Evolutionary conservation across 2,888 invertebrate species (phyloP), one percentile per base, ranked within the genome.

Genomic region (Folsomia candida): DNA sequence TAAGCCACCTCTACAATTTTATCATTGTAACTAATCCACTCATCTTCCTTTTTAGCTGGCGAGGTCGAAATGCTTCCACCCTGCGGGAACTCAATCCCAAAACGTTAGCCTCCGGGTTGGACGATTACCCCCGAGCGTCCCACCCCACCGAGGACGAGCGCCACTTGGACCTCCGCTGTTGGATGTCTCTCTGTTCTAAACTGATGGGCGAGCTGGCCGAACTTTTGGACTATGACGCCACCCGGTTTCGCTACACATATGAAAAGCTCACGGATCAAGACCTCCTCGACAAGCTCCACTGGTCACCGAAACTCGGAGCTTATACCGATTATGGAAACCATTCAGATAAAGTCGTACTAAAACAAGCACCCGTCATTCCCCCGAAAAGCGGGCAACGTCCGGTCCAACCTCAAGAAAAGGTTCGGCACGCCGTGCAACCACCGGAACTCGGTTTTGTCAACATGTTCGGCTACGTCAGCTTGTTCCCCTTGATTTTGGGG

Each of bases 41-140:
- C n/a, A 62, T 3, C 2, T 80, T 81, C 2, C 78, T 83, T 1
- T 86, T 84, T 78, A 87, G 95, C 57, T 99, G 99, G 99, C 87
- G 93, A 47, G 98, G 98, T 0, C 87, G 99, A 2, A 92, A 95
- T 80, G 83, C 86, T 0, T 87, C 87, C 27, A 91, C 91, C 2
- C 88, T 87, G 0, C 83, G 87, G 4, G 97, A 99, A 82, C 85
- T 99, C 18, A 99, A 99, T 86, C 98, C 99, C 0, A 97, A 97
- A 84, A 97, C 98, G 0, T 83, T 99, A 58, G 92, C 97, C 0
- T 98, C 97, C 0, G 99, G 96, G 0, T 84, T 99, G 2, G 99
- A 99, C 82, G 99, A 99, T 83, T 99, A 93, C 84, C 99, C 99
- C 0, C 86, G 99, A 78, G 94, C 99, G 0, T 97, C 97, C 0